Evolutionary conservation across 2,113 vertebrate genomes (phyloP), one percentile per base, ranked within the genome.

Genomic region (Excalfactoria chinensis): DNA sequence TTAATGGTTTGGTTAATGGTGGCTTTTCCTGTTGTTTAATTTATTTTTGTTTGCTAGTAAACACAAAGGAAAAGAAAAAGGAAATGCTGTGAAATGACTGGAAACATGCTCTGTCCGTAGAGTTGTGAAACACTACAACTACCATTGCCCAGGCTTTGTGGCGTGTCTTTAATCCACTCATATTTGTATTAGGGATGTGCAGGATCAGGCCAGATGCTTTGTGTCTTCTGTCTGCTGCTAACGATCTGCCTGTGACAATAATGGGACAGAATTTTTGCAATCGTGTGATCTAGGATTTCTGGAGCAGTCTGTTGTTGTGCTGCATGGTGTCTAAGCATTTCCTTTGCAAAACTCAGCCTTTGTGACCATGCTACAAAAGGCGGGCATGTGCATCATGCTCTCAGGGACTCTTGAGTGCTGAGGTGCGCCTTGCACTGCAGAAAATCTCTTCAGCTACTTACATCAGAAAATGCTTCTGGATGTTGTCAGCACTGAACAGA

Each of bases 341-440:
- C 23, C n/a, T 35, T 59, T 28, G 11, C 40, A 62, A 63, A 46
- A 69, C 69, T 7, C 11, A 37, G 10, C 7, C 7, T 55, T 66
- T 0, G 2, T 25, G 26, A 7, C 26, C 49, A 3, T 32, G 28
- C 55, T n/a, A 2, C 5, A 49, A n/a, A 46, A n/a, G 0, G 7
- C n/a, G 46, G 35, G 35, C 1, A 0, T 30, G 19, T 41, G 22
- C 70, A 28, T 76, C 7, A 4, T 49, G 17, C 17, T 68, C n/a
- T 51, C 28, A 32, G 28, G 71, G 68, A 7, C 32, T 71, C 40
- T 55, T 55, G 4, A 23, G 17, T 48, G 30, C 46, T 22, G 34
- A 6, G 25, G 18, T 21, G 10, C 40, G 4, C 34, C 53, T 48
- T 32, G 16, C 16, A 7, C 32, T 60, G 37, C 30, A 60, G n/a